phyloP scores from a whole-genome alignment of 1,140 invertebrate genomes.

The Fopius arisanus region DNA sequence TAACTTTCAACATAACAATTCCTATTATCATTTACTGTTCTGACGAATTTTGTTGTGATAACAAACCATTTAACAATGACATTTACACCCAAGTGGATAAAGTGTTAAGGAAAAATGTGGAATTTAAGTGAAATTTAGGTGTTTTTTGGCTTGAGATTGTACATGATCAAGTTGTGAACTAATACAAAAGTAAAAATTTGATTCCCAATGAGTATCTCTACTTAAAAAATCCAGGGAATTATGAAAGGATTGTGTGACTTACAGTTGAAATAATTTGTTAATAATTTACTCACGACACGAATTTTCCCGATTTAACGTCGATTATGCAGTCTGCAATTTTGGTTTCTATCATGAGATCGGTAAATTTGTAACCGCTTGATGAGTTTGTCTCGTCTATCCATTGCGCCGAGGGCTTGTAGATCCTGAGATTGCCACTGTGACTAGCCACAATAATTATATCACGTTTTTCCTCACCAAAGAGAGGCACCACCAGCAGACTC shows the following conservation, averaged over 20 bases:
- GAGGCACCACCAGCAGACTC: constrained; percentile 70
- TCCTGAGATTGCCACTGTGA: constrained; percentile 73
- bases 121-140: too few species aligned
- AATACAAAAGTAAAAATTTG: too few species aligned
- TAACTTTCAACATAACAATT: too few species aligned
- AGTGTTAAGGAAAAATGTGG: too few species aligned
- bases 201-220: too few species aligned
- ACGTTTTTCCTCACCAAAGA: constrained; percentile 69
- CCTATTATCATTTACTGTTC: too few species aligned
- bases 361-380: constrained; percentile 67
- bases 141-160: too few species aligned
- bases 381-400: constrained; percentile 58
- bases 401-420: constrained; percentile 70
- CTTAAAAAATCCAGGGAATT: constrained; percentile 11
- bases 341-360: constrained; percentile 77
- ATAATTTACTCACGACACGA: constrained; percentile 74
- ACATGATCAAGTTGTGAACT: too few species aligned
- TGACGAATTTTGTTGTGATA: too few species aligned
- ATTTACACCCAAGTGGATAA: too few species aligned
- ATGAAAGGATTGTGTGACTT: constrained; percentile 9
- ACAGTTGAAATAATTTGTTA: too few species aligned
- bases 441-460: constrained; percentile 77
- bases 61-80: too few species aligned
- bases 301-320: constrained; percentile 75
- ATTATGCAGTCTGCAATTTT: constrained; percentile 74